These are phyloP conservation scores for Eupithecia centaureata DNA, from an alignment of 2,888 invertebrate species.

Conservation along the genomic window DNA sequence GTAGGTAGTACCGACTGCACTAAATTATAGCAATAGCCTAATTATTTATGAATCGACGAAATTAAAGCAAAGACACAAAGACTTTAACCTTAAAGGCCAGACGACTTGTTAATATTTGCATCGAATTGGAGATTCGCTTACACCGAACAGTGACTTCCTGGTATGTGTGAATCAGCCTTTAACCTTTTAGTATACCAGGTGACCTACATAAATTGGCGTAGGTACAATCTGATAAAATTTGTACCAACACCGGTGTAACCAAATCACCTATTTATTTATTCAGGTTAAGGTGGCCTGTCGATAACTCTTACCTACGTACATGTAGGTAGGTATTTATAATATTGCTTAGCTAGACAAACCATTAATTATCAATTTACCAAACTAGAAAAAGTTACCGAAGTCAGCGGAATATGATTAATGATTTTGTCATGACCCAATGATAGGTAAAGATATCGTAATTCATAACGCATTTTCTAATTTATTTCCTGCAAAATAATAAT, in stretches of 20 bases:
- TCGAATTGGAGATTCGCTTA: too few species aligned
- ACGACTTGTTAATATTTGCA: too few species aligned
- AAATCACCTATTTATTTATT: not conserved
- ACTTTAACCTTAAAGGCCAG: too few species aligned
- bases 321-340: not conserved
- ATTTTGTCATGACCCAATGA: not conserved
- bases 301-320: not conserved
- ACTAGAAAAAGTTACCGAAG: not conserved
- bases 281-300: not conserved
- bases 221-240: not conserved
- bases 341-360: not conserved
- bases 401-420: not conserved
- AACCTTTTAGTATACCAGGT: not conserved
- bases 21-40: too few species aligned
- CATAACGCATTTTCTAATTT: not conserved
- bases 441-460: not conserved
- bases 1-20: too few species aligned
- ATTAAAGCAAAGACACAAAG: too few species aligned
- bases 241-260: not conserved
- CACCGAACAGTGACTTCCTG: too few species aligned
- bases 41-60: too few species aligned
- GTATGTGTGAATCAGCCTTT: not conserved
- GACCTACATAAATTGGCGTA: conserved; percentile 5
- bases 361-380: not conserved
- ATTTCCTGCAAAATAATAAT: not conserved